phyloP scores from a whole-genome alignment of 1,140 invertebrate genomes.

The Helicorthomorpha holstii region DNA sequence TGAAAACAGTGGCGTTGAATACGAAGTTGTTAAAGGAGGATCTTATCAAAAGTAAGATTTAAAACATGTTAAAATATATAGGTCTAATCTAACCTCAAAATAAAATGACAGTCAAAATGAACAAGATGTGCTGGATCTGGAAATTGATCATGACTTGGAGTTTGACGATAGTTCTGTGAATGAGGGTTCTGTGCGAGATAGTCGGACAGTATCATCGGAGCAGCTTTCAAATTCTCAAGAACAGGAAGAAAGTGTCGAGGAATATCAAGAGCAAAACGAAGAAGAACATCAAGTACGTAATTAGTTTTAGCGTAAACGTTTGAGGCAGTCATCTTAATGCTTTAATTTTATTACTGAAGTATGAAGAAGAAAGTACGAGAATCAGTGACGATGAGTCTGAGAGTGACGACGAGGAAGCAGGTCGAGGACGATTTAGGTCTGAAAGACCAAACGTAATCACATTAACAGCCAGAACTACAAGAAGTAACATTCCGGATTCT shows the following conservation, averaged over 20 bases:
- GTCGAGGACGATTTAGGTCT: background rate
- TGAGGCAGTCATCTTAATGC: no score
- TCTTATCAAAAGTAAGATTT: no score
- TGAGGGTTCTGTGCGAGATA: background rate
- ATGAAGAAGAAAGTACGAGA: no score
- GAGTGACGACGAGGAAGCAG: background rate
- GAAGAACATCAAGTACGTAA: no score
- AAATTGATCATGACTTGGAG: background rate
- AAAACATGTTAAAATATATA: no score
- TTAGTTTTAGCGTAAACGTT: no score
- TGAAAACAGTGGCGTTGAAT: background rate
- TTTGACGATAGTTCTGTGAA: background rate
- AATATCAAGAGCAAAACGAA: no score
- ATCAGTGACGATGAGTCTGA: background rate
- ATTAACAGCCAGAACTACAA: background rate
- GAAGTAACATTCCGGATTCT: background rate
- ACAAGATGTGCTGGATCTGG: background rate
- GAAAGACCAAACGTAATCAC: background rate
- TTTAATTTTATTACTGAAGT: no score
- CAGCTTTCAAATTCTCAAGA: background rate
- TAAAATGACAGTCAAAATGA: no score
- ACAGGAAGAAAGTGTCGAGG: background rate
- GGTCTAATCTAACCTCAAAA: no score
- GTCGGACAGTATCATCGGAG: background rate
- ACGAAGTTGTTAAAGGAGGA: background rate